Conservation (phyloP, 2,888 invertebrate species). For the Ormyrus thymus region DNA sequence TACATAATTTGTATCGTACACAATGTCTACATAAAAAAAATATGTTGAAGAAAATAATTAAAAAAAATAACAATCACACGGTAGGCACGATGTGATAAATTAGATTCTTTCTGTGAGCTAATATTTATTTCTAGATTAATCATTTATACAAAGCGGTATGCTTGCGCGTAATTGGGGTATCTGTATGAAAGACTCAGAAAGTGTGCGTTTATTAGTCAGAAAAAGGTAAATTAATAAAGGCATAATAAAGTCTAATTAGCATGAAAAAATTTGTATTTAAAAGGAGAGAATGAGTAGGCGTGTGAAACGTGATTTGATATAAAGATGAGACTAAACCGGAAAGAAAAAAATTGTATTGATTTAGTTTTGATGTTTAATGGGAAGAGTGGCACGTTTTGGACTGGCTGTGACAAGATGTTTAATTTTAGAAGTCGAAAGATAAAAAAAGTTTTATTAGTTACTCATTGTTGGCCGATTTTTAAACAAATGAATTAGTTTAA, state of each 20-base stretch:
- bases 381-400: slow-evolving; percentile 57
- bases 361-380: slow-evolving; percentile 27
- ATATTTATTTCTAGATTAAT: slow-evolving; percentile 74
- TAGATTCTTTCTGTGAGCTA: slow-evolving; percentile 55
- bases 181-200: slow-evolving; percentile 10
- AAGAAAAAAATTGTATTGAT: slow-evolving; percentile 29
- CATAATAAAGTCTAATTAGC: slow-evolving; percentile 27
- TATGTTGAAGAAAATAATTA: slow-evolving; percentile 20
- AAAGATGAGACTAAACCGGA: slow-evolving; percentile 13
- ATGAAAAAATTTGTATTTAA: slow-evolving; percentile 30
- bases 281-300: not conserved
- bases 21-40: slow-evolving; percentile 57
- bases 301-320: slow-evolving; percentile 17
- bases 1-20: slow-evolving; percentile 67
- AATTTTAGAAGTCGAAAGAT: slow-evolving; percentile 61
- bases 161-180: slow-evolving; percentile 40
- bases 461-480: slow-evolving; percentile 43
- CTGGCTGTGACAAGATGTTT: slow-evolving; percentile 70
- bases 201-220: slow-evolving; percentile 1
- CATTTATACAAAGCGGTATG: slow-evolving; percentile 70
- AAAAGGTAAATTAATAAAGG: slow-evolving; percentile 16
- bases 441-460: slow-evolving; percentile 49
- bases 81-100: slow-evolving; percentile 31
- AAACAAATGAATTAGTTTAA: slow-evolving; percentile 40
- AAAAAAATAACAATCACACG: slow-evolving; percentile 59